Evolutionary conservation across 2,113 vertebrate genomes (phyloP).

Genomic region (Natator depressus): DNA sequence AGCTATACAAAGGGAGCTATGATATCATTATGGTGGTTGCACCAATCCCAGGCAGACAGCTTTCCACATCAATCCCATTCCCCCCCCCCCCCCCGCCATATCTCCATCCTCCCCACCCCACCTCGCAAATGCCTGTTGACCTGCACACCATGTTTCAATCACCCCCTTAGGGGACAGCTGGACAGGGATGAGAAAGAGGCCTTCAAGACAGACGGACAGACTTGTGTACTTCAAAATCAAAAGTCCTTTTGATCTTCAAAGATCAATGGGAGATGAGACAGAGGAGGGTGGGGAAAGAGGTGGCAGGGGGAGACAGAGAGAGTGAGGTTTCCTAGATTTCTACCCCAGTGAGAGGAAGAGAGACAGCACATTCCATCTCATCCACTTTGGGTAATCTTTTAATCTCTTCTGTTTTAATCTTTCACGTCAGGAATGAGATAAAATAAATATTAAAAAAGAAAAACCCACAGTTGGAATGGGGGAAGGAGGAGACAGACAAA

Average conservation of each 20-base stretch:
- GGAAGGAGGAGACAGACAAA: not conserved
- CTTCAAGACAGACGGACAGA: not conserved
- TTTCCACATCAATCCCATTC: not conserved
- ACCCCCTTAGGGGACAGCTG: not conserved
- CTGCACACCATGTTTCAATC: not conserved
- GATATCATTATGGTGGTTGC: not conserved
- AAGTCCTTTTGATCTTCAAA: slow-evolving; percentile 37
- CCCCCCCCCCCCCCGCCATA: not conserved
- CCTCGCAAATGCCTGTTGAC: not conserved
- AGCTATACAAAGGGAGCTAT: not conserved
- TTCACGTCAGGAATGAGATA: slow-evolving; percentile 53
- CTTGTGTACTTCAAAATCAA: not conserved
- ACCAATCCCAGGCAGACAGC: not conserved
- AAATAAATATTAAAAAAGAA: slow-evolving; percentile 48
- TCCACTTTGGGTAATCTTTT: slow-evolving; percentile 73
- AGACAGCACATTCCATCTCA: slow-evolving; percentile 55
- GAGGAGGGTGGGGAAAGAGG: not conserved
- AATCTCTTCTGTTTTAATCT: slow-evolving; percentile 77
- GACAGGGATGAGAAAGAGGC: not conserved
- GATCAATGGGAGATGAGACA: slow-evolving; percentile 15
- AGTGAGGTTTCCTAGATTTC: slow-evolving; percentile 14
- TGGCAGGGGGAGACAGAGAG: not conserved
- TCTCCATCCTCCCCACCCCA: no score
- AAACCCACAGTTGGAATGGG: slow-evolving; percentile 7
- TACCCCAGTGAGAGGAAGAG: slow-evolving; percentile 26